These are phyloP conservation scores for Oenanthe melanoleuca DNA, from an alignment of 2,113 vertebrate genomes.

Conservation along the genomic window DNA sequence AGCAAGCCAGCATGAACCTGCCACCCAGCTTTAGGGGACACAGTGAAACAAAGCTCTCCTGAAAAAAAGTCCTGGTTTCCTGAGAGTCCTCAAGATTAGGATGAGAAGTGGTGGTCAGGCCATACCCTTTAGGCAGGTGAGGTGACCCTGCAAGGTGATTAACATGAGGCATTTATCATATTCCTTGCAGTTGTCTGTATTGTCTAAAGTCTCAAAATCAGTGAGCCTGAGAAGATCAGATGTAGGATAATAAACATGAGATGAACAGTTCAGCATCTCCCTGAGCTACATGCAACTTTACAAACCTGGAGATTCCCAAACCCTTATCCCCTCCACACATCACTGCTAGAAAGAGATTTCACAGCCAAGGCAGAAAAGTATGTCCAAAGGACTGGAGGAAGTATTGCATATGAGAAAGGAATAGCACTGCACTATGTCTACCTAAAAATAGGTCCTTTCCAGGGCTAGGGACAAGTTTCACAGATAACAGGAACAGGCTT, in stretches of 20 bases:
- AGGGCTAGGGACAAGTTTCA: not conserved
- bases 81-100: not conserved
- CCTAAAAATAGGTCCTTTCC: slow-evolving; percentile 33
- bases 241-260: not conserved
- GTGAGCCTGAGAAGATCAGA: not conserved
- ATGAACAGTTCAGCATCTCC: not conserved
- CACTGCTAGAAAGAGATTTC: not conserved
- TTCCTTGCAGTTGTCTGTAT: not conserved
- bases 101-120: not conserved
- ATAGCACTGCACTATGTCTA: not conserved
- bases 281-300: not conserved
- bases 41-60: not conserved
- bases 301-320: not conserved
- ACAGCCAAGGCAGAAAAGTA: not conserved
- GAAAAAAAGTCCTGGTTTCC: not conserved
- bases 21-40: not conserved
- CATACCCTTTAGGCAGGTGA: not conserved
- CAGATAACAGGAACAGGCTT: slow-evolving; percentile 24
- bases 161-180: not conserved
- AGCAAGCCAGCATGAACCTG: not conserved
- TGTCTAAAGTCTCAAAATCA: not conserved
- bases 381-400: not conserved
- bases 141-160: not conserved
- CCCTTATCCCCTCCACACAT: not conserved
- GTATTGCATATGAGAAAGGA: not conserved